phyloP scores from a whole-genome alignment of 2,797 vertebrate species.

The Pristis pectinata region DNA sequence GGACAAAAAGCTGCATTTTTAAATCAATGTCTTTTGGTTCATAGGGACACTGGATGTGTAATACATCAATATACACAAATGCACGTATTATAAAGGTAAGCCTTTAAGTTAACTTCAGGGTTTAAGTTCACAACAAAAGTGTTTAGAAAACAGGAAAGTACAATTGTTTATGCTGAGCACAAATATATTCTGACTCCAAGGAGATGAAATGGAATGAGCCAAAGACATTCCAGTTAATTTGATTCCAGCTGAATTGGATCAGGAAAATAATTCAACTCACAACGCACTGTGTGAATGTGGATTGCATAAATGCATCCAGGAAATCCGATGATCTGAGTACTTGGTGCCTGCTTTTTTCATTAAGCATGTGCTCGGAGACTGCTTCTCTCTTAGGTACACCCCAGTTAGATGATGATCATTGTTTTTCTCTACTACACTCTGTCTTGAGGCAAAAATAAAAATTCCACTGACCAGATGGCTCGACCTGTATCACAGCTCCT shows the following conservation, averaged over 20 bases:
- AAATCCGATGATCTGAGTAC: background rate
- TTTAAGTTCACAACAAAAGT: background rate
- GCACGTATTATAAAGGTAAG: background rate
- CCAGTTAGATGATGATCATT: background rate
- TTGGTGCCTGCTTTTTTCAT: background rate
- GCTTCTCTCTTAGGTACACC: background rate
- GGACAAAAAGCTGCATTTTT: background rate
- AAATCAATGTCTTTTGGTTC: background rate
- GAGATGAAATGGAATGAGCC: background rate
- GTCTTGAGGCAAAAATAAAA: constrained; percentile 11
- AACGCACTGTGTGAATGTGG: background rate
- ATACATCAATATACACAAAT: background rate
- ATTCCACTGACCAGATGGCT: background rate
- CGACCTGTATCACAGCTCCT: background rate
- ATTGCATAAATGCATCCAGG: background rate
- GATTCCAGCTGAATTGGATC: constrained; percentile 5
- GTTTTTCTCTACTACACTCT: background rate
- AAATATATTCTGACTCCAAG: background rate
- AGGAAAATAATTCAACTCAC: background rate
- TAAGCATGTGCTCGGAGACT: background rate
- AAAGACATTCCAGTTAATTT: background rate
- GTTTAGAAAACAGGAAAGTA: background rate
- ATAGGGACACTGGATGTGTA: background rate
- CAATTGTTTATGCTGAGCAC: background rate
- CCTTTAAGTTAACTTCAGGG: background rate